Conservation (phyloP, 2,888 invertebrate genomes). For the Chrysolina haemoptera region DNA sequence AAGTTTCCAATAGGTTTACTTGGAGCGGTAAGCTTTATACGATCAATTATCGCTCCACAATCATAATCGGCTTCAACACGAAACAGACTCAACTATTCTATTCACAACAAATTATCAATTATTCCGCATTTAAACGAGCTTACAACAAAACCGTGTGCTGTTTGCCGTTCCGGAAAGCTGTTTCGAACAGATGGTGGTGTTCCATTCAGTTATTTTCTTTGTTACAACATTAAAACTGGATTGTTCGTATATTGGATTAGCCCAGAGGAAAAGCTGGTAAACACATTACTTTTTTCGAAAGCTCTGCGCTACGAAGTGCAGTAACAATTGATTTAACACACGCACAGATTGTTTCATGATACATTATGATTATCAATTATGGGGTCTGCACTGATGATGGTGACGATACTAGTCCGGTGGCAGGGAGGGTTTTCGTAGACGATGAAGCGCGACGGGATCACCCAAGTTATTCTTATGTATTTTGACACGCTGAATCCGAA, state of each 20-base stretch:
- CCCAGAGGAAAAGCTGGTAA: constrained; percentile 6
- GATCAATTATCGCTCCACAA: neutral
- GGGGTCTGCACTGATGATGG: neutral
- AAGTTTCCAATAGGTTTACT: too few relatives aligned
- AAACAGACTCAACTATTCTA: neutral
- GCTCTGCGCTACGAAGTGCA: neutral
- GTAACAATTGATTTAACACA: neutral
- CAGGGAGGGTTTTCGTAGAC: too few relatives aligned
- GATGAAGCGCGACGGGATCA: too few relatives aligned
- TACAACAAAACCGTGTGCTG: constrained; percentile 4
- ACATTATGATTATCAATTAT: too few relatives aligned
- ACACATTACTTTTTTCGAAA: constrained; percentile 4
- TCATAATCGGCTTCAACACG: neutral
- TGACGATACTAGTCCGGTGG: too few relatives aligned
- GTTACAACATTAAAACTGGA: constrained; percentile 6
- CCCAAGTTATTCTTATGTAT: too few relatives aligned
- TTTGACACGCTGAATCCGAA: too few relatives aligned
- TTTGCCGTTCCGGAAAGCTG: constrained; percentile 14
- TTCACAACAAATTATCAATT: constrained; percentile 17
- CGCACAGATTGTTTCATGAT: too few relatives aligned
- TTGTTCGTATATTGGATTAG: neutral
- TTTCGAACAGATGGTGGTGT: constrained; percentile 8
- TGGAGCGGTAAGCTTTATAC: too few relatives aligned
- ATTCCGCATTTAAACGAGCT: constrained; percentile 1
- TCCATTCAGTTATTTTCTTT: neutral